Evolutionary conservation across 2,113 vertebrate species (phyloP).

Genomic region (Rhinoderma darwinii): DNA sequence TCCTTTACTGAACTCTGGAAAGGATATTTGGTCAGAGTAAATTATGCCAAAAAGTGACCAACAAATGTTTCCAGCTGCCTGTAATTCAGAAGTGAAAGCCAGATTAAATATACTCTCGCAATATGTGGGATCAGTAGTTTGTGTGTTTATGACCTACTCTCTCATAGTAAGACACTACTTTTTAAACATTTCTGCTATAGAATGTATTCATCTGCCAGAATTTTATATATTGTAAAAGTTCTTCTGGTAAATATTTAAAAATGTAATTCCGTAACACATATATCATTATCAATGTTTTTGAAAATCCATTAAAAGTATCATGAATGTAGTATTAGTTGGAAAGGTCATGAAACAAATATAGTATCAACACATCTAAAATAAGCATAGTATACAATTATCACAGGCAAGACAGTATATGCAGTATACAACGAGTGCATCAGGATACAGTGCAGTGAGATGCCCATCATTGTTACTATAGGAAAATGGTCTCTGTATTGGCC

Average conservation of each 20-base stretch:
- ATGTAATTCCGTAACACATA: neutral
- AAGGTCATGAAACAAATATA: neutral
- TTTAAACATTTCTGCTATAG: neutral
- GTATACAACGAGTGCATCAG: neutral
- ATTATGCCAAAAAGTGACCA: slow-evolving; percentile 68
- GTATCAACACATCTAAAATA: neutral
- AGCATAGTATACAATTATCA: neutral
- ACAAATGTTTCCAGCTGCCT: slow-evolving; percentile 68
- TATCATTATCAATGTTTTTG: neutral
- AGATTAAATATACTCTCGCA: slow-evolving; percentile 53
- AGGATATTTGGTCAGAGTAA: slow-evolving; percentile 64
- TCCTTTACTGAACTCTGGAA: slow-evolving; percentile 62
- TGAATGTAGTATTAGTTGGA: neutral
- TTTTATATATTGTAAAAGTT: neutral
- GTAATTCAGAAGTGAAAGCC: slow-evolving; percentile 61
- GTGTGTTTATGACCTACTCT: slow-evolving; percentile 47
- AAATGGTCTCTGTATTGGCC: too few relatives aligned
- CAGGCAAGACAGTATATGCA: neutral
- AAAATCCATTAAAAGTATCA: neutral
- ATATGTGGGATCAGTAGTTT: neutral
- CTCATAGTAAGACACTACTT: neutral
- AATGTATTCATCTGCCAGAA: neutral
- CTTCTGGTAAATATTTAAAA: neutral
- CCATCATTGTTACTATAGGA: neutral
- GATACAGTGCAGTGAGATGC: neutral